A percentile compares a stretch with the other conserved stretches of the same genome.
Conservation (phyloP, 2,888 invertebrate species). For the Sesamia inferens region DNA sequence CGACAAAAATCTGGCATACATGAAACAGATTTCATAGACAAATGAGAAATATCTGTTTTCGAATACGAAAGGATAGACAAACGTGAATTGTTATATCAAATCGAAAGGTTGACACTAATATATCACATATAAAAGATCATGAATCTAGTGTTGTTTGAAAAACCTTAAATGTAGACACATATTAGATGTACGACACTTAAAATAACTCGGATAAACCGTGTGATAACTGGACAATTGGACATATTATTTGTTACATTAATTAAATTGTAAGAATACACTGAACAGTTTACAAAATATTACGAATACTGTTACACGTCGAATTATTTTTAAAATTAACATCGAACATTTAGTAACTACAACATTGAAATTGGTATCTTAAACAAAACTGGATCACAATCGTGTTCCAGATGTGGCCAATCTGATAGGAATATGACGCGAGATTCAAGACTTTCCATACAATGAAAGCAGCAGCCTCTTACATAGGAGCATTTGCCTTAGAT, state of each 20-base stretch:
- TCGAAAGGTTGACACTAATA: slow-evolving; percentile 33
- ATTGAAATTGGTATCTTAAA: slow-evolving; percentile 40
- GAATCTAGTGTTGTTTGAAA: slow-evolving; percentile 22
- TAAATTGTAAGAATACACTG: slow-evolving; percentile 38
- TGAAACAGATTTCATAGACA: slow-evolving; percentile 16
- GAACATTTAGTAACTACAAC: slow-evolving; percentile 63
- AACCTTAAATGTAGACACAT: slow-evolving; percentile 27
- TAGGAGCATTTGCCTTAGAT: not conserved
- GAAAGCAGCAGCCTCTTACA: not conserved
- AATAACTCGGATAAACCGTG: slow-evolving; percentile 20
- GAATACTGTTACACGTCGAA: slow-evolving; percentile 32
- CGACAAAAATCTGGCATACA: slow-evolving; percentile 8
- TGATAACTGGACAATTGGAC: slow-evolving; percentile 20
- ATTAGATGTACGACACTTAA: slow-evolving; percentile 38
- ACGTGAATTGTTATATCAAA: slow-evolving; percentile 10
- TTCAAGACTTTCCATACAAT: not conserved
- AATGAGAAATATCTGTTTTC: slow-evolving; percentile 4
- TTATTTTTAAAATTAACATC: slow-evolving; percentile 64
- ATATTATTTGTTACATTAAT: slow-evolving; percentile 31
- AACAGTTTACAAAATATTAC: slow-evolving; percentile 23
- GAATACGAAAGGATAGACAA: slow-evolving; percentile 26
- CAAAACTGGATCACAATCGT: slow-evolving; percentile 57
- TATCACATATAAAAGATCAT: slow-evolving; percentile 24
- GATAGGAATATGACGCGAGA: slow-evolving; percentile 1
- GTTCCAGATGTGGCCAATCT: slow-evolving; percentile 10